A percentile compares a stretch with the other conserved stretches of the same genome.
phyloP scores from a whole-genome alignment of 2,888 invertebrate species.

The Diaperis boleti region DNA sequence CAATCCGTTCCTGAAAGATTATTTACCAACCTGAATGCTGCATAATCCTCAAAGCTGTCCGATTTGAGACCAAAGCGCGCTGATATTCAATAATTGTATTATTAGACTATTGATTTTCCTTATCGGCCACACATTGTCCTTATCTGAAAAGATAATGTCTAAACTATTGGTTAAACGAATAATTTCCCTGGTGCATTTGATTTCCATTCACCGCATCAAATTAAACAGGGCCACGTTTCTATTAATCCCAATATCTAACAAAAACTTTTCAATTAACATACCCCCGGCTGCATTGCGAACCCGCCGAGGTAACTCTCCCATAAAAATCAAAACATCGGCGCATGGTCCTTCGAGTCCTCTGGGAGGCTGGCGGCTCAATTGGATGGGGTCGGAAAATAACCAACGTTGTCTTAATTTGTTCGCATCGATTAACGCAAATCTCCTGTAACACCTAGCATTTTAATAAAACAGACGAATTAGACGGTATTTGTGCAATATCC shows the following conservation, averaged over 20 bases:
- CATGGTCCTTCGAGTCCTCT: constrained; percentile 44
- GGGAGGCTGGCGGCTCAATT: constrained; percentile 40
- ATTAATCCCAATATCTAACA: constrained; percentile 63
- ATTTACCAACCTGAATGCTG: no score
- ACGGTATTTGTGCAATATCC: constrained; percentile 39
- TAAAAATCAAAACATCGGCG: constrained; percentile 65
- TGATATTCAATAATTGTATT: background rate
- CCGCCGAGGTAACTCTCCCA: constrained; percentile 62
- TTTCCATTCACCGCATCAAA: constrained; percentile 48
- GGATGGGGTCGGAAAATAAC: constrained; percentile 30
- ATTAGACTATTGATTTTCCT: background rate
- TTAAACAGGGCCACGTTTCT: constrained; percentile 61
- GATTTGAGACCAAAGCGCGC: background rate
- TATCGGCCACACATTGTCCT: background rate
- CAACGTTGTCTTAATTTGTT: background rate
- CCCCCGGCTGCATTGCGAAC: constrained; percentile 50
- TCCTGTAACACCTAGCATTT: constrained; percentile 5
- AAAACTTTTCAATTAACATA: constrained; percentile 62
- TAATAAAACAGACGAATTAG: constrained; percentile 35
- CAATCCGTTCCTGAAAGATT: no score
- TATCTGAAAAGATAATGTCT: background rate
- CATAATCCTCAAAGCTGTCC: no score
- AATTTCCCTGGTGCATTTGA: background rate
- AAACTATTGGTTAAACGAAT: background rate
- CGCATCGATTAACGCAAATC: background rate